Evolutionary conservation across 2,797 vertebrate genomes (phyloP).

Genomic region (Eutrigla gurnardus): DNA sequence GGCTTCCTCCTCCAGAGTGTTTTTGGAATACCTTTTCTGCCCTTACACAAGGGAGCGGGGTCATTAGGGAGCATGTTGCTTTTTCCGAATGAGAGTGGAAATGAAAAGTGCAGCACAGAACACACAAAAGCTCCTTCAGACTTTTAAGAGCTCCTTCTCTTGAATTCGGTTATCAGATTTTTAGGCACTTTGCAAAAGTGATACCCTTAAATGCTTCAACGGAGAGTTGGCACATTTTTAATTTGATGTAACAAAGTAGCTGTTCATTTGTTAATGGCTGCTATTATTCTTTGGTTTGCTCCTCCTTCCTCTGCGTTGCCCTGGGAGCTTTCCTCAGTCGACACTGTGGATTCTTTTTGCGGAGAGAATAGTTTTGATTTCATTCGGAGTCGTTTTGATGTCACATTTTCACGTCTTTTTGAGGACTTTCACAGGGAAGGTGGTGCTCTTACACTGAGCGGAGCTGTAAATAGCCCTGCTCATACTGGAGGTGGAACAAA

Average conservation of each 20-base stretch:
- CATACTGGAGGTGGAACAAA: slow-evolving; percentile 63
- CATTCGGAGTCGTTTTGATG: slow-evolving; percentile 1
- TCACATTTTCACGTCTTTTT: slow-evolving; percentile 36
- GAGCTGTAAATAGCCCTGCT: slow-evolving; percentile 60
- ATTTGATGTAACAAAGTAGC: slow-evolving; percentile 38
- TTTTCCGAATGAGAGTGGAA: slow-evolving; percentile 55
- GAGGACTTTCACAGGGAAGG: slow-evolving; percentile 29
- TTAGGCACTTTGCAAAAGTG: slow-evolving; percentile 47
- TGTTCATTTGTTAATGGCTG: slow-evolving; percentile 32
- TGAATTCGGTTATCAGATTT: slow-evolving; percentile 57
- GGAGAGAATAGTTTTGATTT: slow-evolving; percentile 8
- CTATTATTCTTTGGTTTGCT: slow-evolving; percentile 10
- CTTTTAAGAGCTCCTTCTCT: slow-evolving; percentile 44
- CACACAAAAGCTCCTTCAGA: slow-evolving; percentile 38
- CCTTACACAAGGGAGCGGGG: slow-evolving; percentile 28
- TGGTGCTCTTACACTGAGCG: slow-evolving; percentile 47
- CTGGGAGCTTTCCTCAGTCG: background rate
- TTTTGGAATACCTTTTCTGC: slow-evolving; percentile 54
- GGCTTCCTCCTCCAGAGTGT: slow-evolving; percentile 52
- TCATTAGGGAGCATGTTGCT: slow-evolving; percentile 62
- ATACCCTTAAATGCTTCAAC: slow-evolving; percentile 58
- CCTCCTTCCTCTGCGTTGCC: background rate
- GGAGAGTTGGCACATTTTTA: slow-evolving; percentile 28
- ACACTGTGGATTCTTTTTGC: background rate
- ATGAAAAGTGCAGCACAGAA: slow-evolving; percentile 41